A percentile compares a stretch with the other conserved stretches of the same genome.
Conservation (phyloP, 2,888 invertebrate genomes). For the Limnephilus rhombicus region DNA sequence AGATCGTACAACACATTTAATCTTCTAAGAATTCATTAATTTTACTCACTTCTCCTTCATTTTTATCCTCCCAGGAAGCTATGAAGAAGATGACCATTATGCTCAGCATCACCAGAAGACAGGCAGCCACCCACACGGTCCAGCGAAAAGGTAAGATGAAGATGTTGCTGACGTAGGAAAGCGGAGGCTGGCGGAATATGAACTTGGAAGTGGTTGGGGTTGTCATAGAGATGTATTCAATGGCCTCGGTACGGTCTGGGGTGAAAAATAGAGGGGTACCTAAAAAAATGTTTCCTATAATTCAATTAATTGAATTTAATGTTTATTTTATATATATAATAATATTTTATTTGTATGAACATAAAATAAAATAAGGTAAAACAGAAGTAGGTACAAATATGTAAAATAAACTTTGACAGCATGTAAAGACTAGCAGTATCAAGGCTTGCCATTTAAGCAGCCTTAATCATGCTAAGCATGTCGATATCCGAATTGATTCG, state of each 20-base stretch:
- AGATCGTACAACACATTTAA: too few relatives aligned
- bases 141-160: constrained; percentile 81
- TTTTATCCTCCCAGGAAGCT: constrained; percentile 73
- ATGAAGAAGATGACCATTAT: constrained; percentile 74
- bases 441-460: too few relatives aligned
- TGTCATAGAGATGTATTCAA: constrained; percentile 79
- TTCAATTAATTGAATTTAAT: too few relatives aligned
- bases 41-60: background rate
- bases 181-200: constrained; percentile 82
- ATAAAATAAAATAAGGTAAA: too few relatives aligned
- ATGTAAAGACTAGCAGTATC: too few relatives aligned
- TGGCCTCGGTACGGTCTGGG: constrained; percentile 69
- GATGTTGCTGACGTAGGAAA: constrained; percentile 82
- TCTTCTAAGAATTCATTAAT: background rate
- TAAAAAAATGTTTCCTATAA: constrained; percentile 64
- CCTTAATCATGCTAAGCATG: too few relatives aligned
- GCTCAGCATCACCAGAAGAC: constrained; percentile 75
- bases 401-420: too few relatives aligned
- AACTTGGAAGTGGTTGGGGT: constrained; percentile 78
- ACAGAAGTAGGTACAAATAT: too few relatives aligned
- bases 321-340: too few relatives aligned
- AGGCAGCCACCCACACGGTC: constrained; percentile 80
- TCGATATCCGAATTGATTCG: too few relatives aligned
- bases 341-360: too few relatives aligned
- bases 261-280: constrained; percentile 73